These are phyloP conservation scores for Drosophila quadrilineata DNA, from an alignment of 1,140 invertebrate genomes.

Conservation along the genomic window DNA sequence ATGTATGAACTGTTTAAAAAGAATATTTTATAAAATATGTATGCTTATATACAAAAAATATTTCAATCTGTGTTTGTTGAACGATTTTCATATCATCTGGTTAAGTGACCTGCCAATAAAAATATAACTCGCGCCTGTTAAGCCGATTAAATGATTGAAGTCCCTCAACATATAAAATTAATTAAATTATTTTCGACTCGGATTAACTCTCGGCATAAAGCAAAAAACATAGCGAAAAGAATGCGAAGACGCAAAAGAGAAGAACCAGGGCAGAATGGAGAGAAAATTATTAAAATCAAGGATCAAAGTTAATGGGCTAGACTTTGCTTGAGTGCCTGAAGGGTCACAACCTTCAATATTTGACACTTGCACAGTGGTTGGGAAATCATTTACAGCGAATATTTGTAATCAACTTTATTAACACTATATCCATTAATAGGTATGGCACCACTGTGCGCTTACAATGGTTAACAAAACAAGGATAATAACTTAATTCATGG, in stretches of 20 bases:
- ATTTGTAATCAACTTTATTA: background rate
- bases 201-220: slow-evolving; percentile 8
- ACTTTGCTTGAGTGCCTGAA: slow-evolving; percentile 26
- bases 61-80: too few relatives aligned
- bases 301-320: slow-evolving; percentile 27
- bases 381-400: background rate
- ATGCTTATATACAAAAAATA: too few relatives aligned
- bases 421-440: background rate
- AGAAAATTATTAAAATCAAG: too few relatives aligned
- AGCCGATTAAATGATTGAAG: slow-evolving; percentile 14
- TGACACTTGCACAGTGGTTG: slow-evolving; percentile 10
- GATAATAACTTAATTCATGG: slow-evolving; percentile 26
- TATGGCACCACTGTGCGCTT: background rate
- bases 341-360: background rate
- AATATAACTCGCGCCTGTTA: slow-evolving; percentile 11
- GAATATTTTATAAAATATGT: too few relatives aligned
- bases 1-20: too few relatives aligned
- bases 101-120: slow-evolving; percentile 1
- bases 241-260: too few relatives aligned
- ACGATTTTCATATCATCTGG: too few relatives aligned
- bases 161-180: slow-evolving; percentile 5
- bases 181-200: slow-evolving; percentile 40
- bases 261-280: too few relatives aligned
- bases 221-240: too few relatives aligned
- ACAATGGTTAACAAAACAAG: slow-evolving; percentile 21